Evolutionary conservation across 2,113 vertebrate species (phyloP), one percentile per base, ranked within the genome.

Genomic region (Barnardius zonarius): DNA sequence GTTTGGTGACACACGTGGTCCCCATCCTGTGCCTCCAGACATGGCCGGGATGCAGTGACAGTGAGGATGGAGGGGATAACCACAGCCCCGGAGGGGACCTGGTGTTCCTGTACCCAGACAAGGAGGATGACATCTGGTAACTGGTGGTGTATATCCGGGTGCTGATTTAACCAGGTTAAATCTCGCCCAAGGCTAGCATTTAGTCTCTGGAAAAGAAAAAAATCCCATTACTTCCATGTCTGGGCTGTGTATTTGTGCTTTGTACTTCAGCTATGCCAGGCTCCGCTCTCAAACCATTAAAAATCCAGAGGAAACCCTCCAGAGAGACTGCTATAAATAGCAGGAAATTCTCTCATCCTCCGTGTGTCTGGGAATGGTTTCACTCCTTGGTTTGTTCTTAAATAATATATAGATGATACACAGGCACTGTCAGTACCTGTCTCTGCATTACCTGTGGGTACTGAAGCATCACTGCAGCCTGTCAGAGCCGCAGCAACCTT

Each of bases 31-130:
- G 15, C 10, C 17, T 13, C 10, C 43, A 57, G 66, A 17, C 20
- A 3, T 2, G 33, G 66, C 37, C 17, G 15, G 67, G 62, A 28
- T 9, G 43, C 5, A 6, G 64, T 0, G 1, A 5, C 11, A n/a
- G 14, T 13, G 39, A 9, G 19, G 48, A 6, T 7, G 51, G 7
- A 39, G 20, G 31, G 52, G 31, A 15, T 15, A 7, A 11, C 17
- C 28, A 5, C 52, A 6, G 8, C 19, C 37, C 33, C 8, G 1
- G 39, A 49, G 31, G 23, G 44, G 13, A 55, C 41, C 27, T 5
- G 8, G 2, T 23, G 31, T n/a, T 86, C 31, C 67, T 57, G 59
- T 25, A 7, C 31, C 52, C 66, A 22, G 61, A 31, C 27, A 31
- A 39, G 43, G 59, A 55, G 13, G 5, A 30, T 39, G 76, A 35